phyloP scores from a whole-genome alignment of 2,113 vertebrate species.

The Caloenas nicobarica region DNA sequence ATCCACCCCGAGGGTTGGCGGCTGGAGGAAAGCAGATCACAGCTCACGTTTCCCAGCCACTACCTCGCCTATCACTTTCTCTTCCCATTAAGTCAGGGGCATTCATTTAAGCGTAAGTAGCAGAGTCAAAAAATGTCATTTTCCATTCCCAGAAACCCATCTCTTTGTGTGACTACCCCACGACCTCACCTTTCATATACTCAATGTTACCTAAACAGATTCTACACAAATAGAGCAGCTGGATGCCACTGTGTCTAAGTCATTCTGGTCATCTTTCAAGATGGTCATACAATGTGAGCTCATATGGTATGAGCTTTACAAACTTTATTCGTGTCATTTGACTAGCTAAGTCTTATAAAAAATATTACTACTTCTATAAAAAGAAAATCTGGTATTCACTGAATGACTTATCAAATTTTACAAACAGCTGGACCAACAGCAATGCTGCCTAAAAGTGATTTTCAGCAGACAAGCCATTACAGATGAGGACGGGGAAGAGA shows the following conservation, averaged over 20 bases:
- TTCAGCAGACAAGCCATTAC: background rate
- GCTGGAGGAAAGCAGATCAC: background rate
- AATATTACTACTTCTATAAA: background rate
- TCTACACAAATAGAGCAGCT: background rate
- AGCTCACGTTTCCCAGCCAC: background rate
- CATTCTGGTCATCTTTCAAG: background rate
- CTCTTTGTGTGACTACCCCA: background rate
- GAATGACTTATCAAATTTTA: background rate
- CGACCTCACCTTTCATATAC: background rate
- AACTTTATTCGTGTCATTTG: background rate
- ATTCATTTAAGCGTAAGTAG: background rate
- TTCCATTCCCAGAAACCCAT: background rate
- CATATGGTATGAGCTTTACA: background rate
- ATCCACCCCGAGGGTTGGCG: background rate
- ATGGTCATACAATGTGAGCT: background rate
- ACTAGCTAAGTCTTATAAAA: background rate
- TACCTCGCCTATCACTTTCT: background rate
- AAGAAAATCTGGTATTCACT: background rate
- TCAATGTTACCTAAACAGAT: background rate
- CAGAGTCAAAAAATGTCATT: background rate
- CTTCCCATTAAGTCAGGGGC: background rate
- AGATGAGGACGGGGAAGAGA: background rate
- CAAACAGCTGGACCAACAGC: background rate
- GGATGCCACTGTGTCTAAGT: background rate
- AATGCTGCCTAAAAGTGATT: background rate